Conservation (phyloP, 2,888 invertebrate genomes). For the Trachelus tabidus region DNA sequence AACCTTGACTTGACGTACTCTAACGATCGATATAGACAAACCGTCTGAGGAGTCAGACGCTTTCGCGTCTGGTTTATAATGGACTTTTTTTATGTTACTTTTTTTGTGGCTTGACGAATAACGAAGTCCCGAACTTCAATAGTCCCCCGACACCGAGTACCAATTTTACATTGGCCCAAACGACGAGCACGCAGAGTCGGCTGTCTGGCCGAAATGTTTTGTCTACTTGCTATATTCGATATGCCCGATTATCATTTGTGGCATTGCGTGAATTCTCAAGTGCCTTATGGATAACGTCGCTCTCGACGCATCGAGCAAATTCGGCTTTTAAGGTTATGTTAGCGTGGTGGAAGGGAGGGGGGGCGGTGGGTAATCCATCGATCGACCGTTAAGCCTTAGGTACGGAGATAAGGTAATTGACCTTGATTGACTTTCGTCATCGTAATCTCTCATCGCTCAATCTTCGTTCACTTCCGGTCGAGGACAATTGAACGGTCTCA, state of each 20-base stretch:
- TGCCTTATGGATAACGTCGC: background rate
- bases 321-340: background rate
- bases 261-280: too few relatives aligned
- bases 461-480: background rate
- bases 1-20: slow-evolving; percentile 47
- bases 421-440: background rate
- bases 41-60: slow-evolving; percentile 8
- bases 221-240: background rate
- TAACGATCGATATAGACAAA: slow-evolving; percentile 37
- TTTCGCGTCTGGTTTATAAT: slow-evolving; percentile 6
- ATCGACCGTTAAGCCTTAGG: background rate
- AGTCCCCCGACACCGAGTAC: background rate
- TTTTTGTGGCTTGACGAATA: background rate
- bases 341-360: background rate
- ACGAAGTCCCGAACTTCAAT: background rate
- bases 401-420: background rate
- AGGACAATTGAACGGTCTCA: background rate
- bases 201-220: background rate
- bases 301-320: background rate
- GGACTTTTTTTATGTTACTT: background rate
- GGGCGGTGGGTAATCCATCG: background rate
- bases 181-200: background rate
- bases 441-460: background rate
- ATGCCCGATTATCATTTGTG: background rate
- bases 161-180: background rate